Base-by-base conservation (phyloP, 2,888 invertebrate species). In the Vesta saturnalis region DNA sequence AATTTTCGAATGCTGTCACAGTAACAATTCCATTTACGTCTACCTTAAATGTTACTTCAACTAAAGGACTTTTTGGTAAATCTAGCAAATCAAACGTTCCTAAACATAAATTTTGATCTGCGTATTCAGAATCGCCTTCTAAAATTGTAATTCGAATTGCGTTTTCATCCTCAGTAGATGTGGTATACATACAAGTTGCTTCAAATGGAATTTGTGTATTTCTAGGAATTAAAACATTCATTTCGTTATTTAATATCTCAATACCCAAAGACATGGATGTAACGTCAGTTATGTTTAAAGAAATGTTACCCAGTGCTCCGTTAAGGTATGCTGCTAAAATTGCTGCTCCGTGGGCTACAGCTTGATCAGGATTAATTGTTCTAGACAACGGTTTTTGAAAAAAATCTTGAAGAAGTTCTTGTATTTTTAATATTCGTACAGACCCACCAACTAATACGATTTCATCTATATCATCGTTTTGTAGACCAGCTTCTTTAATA, bases 1-100 rank as follows among this genome's bases (percentile, higher is more conserved):
- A 98, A 86, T 99, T 99, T 85, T 99, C 99, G 83, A 99, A 99
- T 15, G 99, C 99, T 21, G 96, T 95, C 65, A 99, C 97, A 89
- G 95, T 95, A 67, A 95, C 86, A 80, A 96, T 96, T 85, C 96
- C 96, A 84, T 96, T 96, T 71, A 95, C 95, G 81, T 96, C 96
- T 77, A 96, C 96, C 85, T 96, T 95, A 79, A 96, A 96, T 0
- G 95, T 95, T 8, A 96, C 96, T 83, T 96, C 96, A 79, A 96
- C 96, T 82, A 96, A 95, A 47, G 96, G 96, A 69, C 96, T 94
- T 71, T 96, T 95, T 10, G 96, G 95, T 80, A 97, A 96, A 67
- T 96, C 95, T 22, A 93, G 92, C 71, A 97, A 88, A 82, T 96
- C 95, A 84, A 97, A 97, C 83, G 95, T 95, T 64, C 97, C 97